phyloP scores from a whole-genome alignment of 2,797 vertebrate genomes.

The Peromyscus attwateri region DNA sequence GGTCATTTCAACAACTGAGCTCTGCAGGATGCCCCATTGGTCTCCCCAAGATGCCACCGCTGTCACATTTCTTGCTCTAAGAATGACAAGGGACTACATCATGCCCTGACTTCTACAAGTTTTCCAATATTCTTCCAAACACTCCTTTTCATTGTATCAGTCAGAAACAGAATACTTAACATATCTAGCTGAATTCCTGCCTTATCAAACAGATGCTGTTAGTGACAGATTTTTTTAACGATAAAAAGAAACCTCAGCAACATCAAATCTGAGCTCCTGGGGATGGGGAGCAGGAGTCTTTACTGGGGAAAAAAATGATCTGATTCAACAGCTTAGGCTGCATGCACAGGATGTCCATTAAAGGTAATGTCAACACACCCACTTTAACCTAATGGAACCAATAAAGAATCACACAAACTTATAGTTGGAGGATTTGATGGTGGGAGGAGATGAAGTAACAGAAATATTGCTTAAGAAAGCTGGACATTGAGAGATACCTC shows the following conservation, averaged over 20 bases:
- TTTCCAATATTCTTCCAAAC: background rate
- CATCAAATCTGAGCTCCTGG: background rate
- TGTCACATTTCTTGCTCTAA: background rate
- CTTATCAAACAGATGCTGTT: background rate
- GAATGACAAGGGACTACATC: slow-evolving; percentile 3
- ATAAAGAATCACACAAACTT: background rate
- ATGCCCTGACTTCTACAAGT: background rate
- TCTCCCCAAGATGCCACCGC: background rate
- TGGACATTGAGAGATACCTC: background rate
- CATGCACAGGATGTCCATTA: background rate
- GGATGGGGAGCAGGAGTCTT: background rate
- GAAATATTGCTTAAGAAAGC: background rate
- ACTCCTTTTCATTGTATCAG: background rate
- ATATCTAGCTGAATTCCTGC: background rate
- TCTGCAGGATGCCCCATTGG: background rate
- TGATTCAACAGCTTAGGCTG: background rate
- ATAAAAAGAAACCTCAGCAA: background rate
- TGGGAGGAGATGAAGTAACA: background rate
- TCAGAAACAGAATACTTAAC: slow-evolving; percentile 14
- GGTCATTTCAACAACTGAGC: background rate
- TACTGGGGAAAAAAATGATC: background rate
- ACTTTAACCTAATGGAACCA: background rate
- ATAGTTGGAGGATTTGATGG: background rate
- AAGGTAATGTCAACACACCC: background rate
- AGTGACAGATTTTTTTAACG: background rate